Evolutionary conservation across 2,113 vertebrate genomes (phyloP).

Genomic region (Toxotes chatareus): DNA sequence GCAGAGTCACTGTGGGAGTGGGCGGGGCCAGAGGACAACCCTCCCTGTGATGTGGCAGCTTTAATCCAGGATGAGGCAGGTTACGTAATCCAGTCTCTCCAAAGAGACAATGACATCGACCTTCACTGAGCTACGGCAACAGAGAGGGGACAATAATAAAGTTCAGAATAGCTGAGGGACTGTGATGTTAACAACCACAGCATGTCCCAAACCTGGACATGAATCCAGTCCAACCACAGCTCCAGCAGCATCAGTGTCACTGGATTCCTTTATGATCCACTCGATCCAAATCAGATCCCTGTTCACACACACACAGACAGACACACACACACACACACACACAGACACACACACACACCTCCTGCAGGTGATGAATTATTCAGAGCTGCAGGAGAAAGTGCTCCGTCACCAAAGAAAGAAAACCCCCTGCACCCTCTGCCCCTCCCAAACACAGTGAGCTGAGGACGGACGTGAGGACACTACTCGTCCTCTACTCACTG

Average conservation of each 20-base stretch:
- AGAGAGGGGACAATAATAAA: not conserved
- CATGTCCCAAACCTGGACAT: too few relatives aligned
- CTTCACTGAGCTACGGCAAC: not conserved
- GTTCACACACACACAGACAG: not conserved
- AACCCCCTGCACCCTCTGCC: too few relatives aligned
- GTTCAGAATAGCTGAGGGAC: not conserved
- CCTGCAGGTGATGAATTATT: slow-evolving; percentile 52
- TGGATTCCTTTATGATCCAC: too few relatives aligned
- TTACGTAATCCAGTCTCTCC: slow-evolving; percentile 21
- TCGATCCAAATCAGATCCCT: too few relatives aligned
- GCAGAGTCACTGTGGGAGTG: not conserved
- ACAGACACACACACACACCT: not conserved
- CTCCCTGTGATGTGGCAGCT: not conserved
- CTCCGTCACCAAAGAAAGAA: slow-evolving; percentile 4
- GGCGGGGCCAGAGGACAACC: not conserved
- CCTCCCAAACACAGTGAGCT: too few relatives aligned
- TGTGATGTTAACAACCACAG: too few relatives aligned
- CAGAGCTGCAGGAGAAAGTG: slow-evolving; percentile 65
- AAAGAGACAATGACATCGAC: too few relatives aligned
- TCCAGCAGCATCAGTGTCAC: too few relatives aligned
- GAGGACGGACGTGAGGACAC: too few relatives aligned
- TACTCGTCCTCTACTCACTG: too few relatives aligned
- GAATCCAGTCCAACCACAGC: too few relatives aligned
- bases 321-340: slow-evolving; percentile 2
- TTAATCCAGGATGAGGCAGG: slow-evolving; percentile 31